Evolutionary conservation across 1,140 invertebrate species (phyloP).

Genomic region (Brachionus koreanus): DNA sequence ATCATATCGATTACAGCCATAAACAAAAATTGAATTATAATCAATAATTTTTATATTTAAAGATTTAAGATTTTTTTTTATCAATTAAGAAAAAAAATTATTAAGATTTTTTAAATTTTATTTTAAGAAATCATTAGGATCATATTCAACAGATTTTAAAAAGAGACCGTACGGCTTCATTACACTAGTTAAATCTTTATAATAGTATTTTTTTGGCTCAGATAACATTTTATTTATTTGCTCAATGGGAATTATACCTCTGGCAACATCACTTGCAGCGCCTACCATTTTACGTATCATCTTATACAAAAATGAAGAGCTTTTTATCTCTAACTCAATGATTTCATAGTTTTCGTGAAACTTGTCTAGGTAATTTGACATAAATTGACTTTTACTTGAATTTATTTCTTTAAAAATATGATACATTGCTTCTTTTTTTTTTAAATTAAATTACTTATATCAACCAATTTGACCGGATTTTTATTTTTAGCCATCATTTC

Average conservation of each 20-base stretch:
- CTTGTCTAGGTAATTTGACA: not conserved
- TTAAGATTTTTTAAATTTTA: not conserved
- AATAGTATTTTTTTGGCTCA: not conserved
- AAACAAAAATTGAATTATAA: too few relatives aligned
- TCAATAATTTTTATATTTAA: not conserved
- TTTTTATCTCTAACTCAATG: conserved; percentile 13
- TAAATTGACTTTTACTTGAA: not conserved
- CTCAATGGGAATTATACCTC: not conserved
- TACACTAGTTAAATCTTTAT: not conserved
- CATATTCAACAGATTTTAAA: conserved; percentile 41
- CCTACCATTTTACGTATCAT: conserved; percentile 44
- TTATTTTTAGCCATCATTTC: conserved; percentile 20
- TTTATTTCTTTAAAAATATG: not conserved
- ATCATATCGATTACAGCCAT: too few relatives aligned
- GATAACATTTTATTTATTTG: conserved; percentile 17
- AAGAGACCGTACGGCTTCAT: conserved; percentile 26
- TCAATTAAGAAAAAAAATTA: not conserved
- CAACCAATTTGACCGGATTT: conserved; percentile 22
- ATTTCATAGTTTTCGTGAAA: conserved; percentile 24
- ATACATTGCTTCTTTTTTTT: too few relatives aligned
- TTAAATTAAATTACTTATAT: conserved; percentile 29
- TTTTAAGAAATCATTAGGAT: not conserved
- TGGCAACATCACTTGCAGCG: conserved; percentile 34
- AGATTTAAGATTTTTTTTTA: not conserved
- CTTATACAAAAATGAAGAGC: conserved; percentile 29